A percentile compares a stretch with the other conserved stretches of the same genome.
Evolutionary conservation across 2,888 invertebrate species (phyloP).

Genomic region (Liopterus haemorrhoidalis): DNA sequence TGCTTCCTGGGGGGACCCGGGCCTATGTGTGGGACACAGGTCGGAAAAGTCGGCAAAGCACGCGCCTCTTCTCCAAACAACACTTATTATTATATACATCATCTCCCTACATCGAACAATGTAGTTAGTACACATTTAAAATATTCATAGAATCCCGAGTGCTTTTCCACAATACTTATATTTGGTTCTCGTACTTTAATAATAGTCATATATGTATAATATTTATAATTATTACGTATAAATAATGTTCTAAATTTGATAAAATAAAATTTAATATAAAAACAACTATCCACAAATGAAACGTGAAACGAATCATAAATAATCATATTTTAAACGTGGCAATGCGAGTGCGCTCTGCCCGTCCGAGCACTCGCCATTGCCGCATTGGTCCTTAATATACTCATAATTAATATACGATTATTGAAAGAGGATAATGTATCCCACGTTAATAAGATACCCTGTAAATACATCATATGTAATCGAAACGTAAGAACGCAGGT

Average conservation of each 20-base stretch:
- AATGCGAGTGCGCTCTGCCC: slow-evolving; percentile 32
- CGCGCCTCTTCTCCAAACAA: too few relatives aligned
- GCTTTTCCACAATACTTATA: slow-evolving; percentile 3
- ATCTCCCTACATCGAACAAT: too few relatives aligned
- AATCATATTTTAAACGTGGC: slow-evolving; percentile 43
- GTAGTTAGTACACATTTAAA: too few relatives aligned
- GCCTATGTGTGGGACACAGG: slow-evolving; percentile 4
- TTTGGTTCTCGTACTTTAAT: too few relatives aligned
- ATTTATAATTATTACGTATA: slow-evolving; percentile 14
- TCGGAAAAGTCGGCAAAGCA: slow-evolving; percentile 2
- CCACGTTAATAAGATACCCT: slow-evolving; percentile 46
- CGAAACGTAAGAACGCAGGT: slow-evolving; percentile 23
- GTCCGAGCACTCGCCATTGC: slow-evolving; percentile 36
- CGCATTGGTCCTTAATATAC: slow-evolving; percentile 47
- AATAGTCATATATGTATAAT: slow-evolving; percentile 5
- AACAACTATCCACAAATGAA: slow-evolving; percentile 22
- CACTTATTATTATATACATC: too few relatives aligned
- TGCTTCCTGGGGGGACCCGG: slow-evolving; percentile 2
- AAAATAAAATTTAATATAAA: slow-evolving; percentile 24
- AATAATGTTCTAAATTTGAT: slow-evolving; percentile 22
- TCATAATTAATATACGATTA: slow-evolving; percentile 38
- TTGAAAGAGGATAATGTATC: slow-evolving; percentile 46
- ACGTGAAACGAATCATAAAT: slow-evolving; percentile 11
- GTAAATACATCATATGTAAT: slow-evolving; percentile 48
- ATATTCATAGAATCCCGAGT: neutral